A percentile compares a stretch with the other conserved stretches of the same genome.
Conservation (phyloP, 1,140 invertebrate species). For the Agrypnia vestita region DNA sequence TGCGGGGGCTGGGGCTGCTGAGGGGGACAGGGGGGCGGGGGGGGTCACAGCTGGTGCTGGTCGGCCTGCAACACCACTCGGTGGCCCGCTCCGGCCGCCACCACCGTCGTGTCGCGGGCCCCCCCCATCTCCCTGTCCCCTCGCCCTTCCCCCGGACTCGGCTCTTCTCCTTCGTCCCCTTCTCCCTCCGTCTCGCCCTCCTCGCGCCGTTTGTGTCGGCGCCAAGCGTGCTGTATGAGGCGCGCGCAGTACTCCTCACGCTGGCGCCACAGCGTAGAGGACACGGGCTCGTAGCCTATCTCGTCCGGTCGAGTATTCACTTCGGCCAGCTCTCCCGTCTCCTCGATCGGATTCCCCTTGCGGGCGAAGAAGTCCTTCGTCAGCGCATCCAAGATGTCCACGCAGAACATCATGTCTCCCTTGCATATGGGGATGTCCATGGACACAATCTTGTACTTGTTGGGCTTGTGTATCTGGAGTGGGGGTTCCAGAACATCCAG, state of each 20-base stretch:
- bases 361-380: conserved; percentile 97
- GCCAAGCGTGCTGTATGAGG: conserved; percentile 95
- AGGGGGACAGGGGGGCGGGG: conserved; percentile 65
- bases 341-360: conserved; percentile 93
- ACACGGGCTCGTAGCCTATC: conserved; percentile 92
- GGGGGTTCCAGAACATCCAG: conserved; percentile 95
- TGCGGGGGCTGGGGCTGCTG: conserved; percentile 66
- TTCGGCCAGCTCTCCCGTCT: conserved; percentile 87
- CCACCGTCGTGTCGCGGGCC: conserved; percentile 82
- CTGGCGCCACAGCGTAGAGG: conserved; percentile 94
- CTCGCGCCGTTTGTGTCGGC: conserved; percentile 84
- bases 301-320: conserved; percentile 86
- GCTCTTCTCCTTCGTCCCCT: conserved; percentile 61
- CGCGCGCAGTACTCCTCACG: conserved; percentile 96
- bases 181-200: conserved; percentile 66
- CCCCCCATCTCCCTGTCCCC: conserved; percentile 78
- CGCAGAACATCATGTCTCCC: conserved; percentile 96
- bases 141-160: conserved; percentile 77
- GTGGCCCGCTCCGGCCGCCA: conserved; percentile 88
- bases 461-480: conserved; percentile 96
- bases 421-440: conserved; percentile 99
- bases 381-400: conserved; percentile 97
- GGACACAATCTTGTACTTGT: conserved; percentile 98
- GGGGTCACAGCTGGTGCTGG: conserved; percentile 77
- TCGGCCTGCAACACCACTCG: conserved; percentile 86